Evolutionary conservation across 2,888 invertebrate genomes (phyloP).

Genomic region (Calephelis perditalis): DNA sequence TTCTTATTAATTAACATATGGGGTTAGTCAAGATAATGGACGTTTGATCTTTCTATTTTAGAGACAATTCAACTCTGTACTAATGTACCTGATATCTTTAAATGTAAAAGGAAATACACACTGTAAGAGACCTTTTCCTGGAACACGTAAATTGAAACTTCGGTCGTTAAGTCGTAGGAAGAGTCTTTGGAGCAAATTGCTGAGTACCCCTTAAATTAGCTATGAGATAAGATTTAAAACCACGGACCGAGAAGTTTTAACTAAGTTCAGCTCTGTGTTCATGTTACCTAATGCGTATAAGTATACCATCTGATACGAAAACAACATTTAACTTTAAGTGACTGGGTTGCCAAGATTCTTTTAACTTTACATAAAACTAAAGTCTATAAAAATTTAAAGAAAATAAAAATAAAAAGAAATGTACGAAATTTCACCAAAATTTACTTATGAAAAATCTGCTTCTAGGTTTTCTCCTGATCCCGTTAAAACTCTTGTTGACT

Average conservation of each 20-base stretch:
- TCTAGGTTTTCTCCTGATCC: no score
- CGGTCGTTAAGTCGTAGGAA: slow-evolving; percentile 3
- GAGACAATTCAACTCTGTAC: no score
- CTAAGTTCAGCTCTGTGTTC: neutral
- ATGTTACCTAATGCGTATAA: neutral
- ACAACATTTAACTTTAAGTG: neutral
- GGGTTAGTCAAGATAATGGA: no score
- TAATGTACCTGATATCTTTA: neutral
- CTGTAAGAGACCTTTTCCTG: slow-evolving; percentile 4
- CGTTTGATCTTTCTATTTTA: no score
- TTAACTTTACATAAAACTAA: no score
- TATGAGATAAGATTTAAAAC: slow-evolving; percentile 8
- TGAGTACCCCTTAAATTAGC: slow-evolving; percentile 5
- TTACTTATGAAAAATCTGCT: no score
- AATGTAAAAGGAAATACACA: neutral
- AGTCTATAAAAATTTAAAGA: no score
- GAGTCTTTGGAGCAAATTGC: slow-evolving; percentile 7
- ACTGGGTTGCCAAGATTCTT: no score
- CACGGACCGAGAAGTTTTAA: slow-evolving; percentile 9
- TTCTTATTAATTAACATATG: no score
- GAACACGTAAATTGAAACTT: slow-evolving; percentile 13
- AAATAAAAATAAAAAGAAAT: no score
- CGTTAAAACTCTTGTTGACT: no score
- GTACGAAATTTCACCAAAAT: no score
- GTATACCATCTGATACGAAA: neutral